A percentile compares a stretch with the other conserved stretches of the same genome.
phyloP scores from a whole-genome alignment of 1,140 invertebrate genomes.

The Steinernema khuongi region DNA sequence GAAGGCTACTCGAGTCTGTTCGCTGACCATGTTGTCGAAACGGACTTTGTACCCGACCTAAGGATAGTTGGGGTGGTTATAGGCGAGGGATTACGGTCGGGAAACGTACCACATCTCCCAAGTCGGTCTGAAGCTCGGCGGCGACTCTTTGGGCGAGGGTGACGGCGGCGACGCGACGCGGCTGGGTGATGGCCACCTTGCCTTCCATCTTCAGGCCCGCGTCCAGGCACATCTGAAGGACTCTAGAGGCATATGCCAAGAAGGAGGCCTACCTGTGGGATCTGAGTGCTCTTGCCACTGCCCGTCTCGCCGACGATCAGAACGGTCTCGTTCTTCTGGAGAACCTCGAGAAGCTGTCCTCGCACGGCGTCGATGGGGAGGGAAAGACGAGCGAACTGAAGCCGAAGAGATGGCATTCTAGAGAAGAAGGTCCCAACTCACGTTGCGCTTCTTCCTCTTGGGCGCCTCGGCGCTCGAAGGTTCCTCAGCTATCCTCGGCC shows the following conservation, averaged over 20 bases:
- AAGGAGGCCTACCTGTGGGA: slow-evolving; percentile 66
- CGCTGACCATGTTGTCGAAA: slow-evolving; percentile 78
- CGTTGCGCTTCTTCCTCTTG: background rate
- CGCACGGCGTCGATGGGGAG: slow-evolving; percentile 36
- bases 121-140: slow-evolving; percentile 66
- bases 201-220: slow-evolving; percentile 64
- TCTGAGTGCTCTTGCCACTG: slow-evolving; percentile 83
- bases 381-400: slow-evolving; percentile 14
- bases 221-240: slow-evolving; percentile 66
- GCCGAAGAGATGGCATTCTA: background rate
- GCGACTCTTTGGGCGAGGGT: slow-evolving; percentile 81
- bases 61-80: slow-evolving; percentile 13
- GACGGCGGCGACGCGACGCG: slow-evolving; percentile 82
- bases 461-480: background rate
- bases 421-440: background rate
- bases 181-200: slow-evolving; percentile 75
- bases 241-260: background rate
- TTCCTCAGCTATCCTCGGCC: background rate
- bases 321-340: slow-evolving; percentile 40
- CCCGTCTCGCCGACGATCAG: slow-evolving; percentile 82
- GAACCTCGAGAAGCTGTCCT: slow-evolving; percentile 28
- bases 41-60: slow-evolving; percentile 80
- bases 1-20: slow-evolving; percentile 74
- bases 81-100: slow-evolving; percentile 15
- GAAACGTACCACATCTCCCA: slow-evolving; percentile 67